phyloP scores from a whole-genome alignment of 2,888 invertebrate genomes.

The Lydus trimaculatus region DNA sequence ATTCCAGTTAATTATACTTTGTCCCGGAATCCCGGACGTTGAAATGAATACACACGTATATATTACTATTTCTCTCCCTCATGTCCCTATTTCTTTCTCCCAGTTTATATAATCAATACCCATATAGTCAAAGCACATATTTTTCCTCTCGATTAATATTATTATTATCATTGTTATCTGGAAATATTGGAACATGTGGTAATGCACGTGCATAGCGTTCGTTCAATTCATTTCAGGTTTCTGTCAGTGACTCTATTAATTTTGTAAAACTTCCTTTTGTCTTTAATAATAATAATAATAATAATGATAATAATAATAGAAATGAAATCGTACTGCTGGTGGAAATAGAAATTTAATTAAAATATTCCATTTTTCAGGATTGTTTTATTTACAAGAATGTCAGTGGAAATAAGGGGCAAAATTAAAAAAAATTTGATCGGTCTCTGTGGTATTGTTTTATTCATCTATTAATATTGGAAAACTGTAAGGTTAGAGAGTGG shows the following conservation, averaged over 20 bases:
- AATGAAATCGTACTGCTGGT: background rate
- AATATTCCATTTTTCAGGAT: background rate
- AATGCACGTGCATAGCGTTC: background rate
- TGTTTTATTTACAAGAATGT: background rate
- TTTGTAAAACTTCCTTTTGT: background rate
- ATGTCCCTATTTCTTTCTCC: constrained; percentile 16
- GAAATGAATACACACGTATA: constrained; percentile 32
- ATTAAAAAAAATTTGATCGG: background rate
- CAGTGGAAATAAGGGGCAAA: background rate
- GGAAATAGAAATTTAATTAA: background rate
- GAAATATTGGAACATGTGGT: background rate
- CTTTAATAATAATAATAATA: background rate
- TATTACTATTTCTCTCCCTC: constrained; percentile 16
- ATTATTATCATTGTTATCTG: background rate
- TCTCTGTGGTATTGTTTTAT: too few species aligned
- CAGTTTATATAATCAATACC: background rate
- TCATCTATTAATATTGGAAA: too few species aligned
- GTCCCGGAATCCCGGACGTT: constrained; percentile 38
- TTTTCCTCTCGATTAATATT: background rate
- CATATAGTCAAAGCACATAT: background rate
- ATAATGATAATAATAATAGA: too few species aligned
- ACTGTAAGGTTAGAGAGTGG: too few species aligned
- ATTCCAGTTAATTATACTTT: constrained; percentile 49
- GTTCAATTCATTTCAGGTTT: background rate
- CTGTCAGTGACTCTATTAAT: background rate